Evolutionary conservation across 2,797 vertebrate genomes (phyloP).

Genomic region (Lagocephalus sceleratus): DNA sequence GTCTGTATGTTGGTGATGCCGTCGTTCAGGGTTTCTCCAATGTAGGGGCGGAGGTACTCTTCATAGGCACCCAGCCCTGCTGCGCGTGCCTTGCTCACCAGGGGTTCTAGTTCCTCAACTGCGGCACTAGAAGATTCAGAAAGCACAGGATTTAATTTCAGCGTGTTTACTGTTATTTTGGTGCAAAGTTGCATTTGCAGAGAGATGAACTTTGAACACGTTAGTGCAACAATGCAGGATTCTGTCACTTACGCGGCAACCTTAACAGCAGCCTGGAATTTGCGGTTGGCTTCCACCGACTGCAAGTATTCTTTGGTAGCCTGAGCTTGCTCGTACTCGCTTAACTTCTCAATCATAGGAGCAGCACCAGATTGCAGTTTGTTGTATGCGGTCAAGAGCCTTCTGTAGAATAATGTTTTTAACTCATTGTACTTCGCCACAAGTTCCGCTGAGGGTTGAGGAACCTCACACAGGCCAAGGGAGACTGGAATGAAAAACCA

Average conservation of each 20-base stretch:
- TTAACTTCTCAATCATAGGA: background rate
- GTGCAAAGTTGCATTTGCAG: background rate
- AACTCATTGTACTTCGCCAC: constrained; percentile 54
- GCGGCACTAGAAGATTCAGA: constrained; percentile 48
- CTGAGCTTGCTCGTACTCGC: background rate
- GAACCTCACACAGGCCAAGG: constrained; percentile 56
- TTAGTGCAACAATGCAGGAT: no score
- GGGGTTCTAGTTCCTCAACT: constrained; percentile 41
- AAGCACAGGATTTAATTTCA: background rate
- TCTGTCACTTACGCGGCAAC: no score
- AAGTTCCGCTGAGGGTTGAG: constrained; percentile 62
- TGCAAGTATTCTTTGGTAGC: background rate
- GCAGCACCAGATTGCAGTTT: background rate
- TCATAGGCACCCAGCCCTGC: constrained; percentile 60
- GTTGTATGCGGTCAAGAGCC: constrained; percentile 30
- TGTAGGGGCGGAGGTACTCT: constrained; percentile 48
- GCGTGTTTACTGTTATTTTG: background rate
- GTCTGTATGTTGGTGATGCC: constrained; percentile 49
- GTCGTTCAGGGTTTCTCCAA: constrained; percentile 41
- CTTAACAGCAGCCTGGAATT: no score
- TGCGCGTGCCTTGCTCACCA: constrained; percentile 53
- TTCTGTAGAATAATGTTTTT: constrained; percentile 51
- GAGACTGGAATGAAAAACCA: constrained; percentile 62
- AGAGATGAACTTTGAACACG: background rate
- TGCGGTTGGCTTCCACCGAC: no score